Conservation (phyloP, 2,113 vertebrate genomes). For the Malaclemys terrapin region DNA sequence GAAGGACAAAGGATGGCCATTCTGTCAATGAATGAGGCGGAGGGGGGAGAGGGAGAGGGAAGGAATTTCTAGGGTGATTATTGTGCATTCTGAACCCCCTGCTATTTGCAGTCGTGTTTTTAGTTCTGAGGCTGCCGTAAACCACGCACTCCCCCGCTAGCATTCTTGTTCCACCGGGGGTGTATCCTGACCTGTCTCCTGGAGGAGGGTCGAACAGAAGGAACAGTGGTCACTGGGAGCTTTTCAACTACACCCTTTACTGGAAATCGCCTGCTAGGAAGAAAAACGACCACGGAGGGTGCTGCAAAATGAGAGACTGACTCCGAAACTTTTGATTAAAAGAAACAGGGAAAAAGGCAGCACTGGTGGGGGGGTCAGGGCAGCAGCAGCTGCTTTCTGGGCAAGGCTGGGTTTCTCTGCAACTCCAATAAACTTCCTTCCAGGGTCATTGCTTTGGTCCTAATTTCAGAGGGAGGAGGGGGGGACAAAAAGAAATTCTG, state of each 20-base stretch:
- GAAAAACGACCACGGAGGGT: background rate
- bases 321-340: background rate
- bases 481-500: background rate
- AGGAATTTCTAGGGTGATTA: background rate
- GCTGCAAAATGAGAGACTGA: background rate
- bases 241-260: background rate
- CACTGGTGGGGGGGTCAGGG: fast-evolving
- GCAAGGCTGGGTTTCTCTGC: background rate
- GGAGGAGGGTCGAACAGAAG: background rate
- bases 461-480: fast-evolving
- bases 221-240: background rate
- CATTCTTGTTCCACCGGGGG: background rate
- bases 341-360: background rate
- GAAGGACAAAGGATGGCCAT: background rate
- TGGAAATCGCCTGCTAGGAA: background rate
- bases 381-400: background rate
- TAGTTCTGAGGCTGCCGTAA: background rate
- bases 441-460: background rate
- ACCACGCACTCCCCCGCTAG: fast-evolving
- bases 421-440: background rate
- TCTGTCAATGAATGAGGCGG: background rate
- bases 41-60: background rate
- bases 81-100: background rate
- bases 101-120: background rate
- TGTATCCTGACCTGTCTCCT: background rate